These are phyloP conservation scores for Odocoileus hemionus DNA, from an alignment of 2,113 vertebrate species.

Conservation along the genomic window DNA sequence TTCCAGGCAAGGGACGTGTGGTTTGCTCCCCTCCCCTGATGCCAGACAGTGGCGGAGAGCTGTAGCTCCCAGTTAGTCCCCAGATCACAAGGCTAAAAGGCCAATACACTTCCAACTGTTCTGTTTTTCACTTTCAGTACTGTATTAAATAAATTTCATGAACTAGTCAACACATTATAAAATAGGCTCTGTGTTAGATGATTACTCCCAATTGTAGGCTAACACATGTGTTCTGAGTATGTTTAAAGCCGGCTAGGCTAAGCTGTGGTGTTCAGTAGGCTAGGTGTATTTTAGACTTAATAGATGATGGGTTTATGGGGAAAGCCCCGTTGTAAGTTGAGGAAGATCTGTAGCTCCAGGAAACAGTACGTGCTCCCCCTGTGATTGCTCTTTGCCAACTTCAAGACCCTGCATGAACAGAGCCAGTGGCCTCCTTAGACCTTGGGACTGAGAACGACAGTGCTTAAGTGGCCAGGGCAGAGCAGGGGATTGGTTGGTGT, in stretches of 20 bases:
- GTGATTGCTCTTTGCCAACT: not conserved
- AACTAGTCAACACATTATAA: not conserved
- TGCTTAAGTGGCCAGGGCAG: not conserved
- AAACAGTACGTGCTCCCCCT: accelerated
- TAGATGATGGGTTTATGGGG: not conserved
- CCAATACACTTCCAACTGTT: not conserved
- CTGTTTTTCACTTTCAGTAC: not conserved
- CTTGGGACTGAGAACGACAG: not conserved
- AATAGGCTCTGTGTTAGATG: not conserved
- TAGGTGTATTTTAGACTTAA: not conserved
- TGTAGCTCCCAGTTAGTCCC: not conserved
- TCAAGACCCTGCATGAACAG: too few species aligned
- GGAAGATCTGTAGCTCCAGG: not conserved
- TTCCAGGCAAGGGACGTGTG: not conserved
- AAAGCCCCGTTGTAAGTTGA: not conserved
- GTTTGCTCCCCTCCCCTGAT: not conserved
- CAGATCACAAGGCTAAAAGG: not conserved
- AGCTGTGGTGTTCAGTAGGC: not conserved
- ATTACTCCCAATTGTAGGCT: not conserved
- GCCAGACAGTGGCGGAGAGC: not conserved
- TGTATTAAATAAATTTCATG: too few species aligned
- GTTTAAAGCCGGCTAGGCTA: not conserved
- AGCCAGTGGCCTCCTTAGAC: not conserved
- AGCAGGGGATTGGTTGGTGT: not conserved
- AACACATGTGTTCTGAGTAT: not conserved